Conservation (phyloP, 2,797 vertebrate species). For the Phaenicophaeus curvirostris region DNA sequence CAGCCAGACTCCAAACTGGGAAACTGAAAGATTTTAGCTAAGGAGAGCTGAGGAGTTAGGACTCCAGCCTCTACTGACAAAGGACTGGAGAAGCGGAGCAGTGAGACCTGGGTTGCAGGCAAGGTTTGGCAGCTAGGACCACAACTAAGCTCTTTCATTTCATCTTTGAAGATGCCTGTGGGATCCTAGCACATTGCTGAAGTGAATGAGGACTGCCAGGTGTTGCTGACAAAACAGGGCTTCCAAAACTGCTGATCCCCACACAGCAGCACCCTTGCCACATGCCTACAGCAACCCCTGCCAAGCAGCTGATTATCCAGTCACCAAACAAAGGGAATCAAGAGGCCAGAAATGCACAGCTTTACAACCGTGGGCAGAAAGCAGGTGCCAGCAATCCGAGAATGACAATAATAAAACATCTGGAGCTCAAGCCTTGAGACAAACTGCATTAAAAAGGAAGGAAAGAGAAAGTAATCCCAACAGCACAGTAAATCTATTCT, state of each 20-base stretch:
- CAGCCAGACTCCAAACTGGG: not conserved
- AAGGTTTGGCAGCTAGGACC: not conserved
- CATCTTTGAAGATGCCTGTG: not conserved
- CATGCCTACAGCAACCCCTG: not conserved
- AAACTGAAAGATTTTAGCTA: not conserved
- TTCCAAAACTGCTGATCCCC: not conserved
- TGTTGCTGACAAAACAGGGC: not conserved
- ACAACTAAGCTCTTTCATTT: not conserved
- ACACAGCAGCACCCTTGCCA: not conserved
- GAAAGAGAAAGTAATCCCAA: not conserved
- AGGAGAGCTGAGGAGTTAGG: not conserved
- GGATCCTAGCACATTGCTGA: not conserved
- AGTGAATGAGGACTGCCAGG: not conserved
- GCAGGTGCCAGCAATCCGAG: not conserved
- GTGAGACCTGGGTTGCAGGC: not conserved
- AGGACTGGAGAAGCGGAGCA: not conserved
- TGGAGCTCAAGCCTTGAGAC: not conserved
- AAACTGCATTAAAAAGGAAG: not conserved
- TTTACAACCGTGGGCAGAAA: not conserved
- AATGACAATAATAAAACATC: constrained; percentile 39
- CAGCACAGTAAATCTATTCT: constrained; percentile 14
- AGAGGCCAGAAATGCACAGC: not conserved
- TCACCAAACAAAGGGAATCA: not conserved
- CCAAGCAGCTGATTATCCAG: constrained; percentile 4
- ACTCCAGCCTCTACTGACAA: not conserved